A percentile compares a stretch with the other conserved stretches of the same genome.
Evolutionary conservation across 2,113 vertebrate genomes (phyloP).

Genomic region (Macaca nemestrina): DNA sequence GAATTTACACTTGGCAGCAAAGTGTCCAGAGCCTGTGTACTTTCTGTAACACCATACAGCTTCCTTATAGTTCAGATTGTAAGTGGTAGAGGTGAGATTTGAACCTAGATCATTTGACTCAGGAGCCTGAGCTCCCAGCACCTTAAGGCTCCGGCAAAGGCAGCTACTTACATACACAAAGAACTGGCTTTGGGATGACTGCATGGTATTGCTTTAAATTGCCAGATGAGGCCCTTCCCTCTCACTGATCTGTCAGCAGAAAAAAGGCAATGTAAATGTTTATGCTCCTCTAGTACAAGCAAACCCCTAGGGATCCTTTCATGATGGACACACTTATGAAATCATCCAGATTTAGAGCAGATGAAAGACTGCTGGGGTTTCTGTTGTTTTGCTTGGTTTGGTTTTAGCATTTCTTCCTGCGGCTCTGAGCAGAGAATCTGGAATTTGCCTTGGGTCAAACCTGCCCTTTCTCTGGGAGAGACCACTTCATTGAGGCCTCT

Average conservation of each 20-base stretch:
- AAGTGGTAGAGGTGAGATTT: not conserved
- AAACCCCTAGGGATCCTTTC: not conserved
- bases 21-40: not conserved
- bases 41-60: not conserved
- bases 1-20: not conserved
- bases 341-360: not conserved
- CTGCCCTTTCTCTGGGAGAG: not conserved
- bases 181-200: not conserved
- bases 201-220: not conserved
- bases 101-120: not conserved
- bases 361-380: not conserved
- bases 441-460: not conserved
- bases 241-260: not conserved
- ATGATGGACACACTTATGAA: not conserved
- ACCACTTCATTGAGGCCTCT: not conserved
- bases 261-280: slow-evolving; percentile 17
- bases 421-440: not conserved
- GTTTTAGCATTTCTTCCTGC: not conserved
- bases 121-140: not conserved
- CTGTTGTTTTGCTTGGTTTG: slow-evolving; percentile 5
- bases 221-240: not conserved
- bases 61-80: not conserved
- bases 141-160: not conserved
- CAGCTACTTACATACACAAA: not conserved
- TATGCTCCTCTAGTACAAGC: not conserved